A percentile compares a stretch with the other conserved stretches of the same genome.
phyloP scores from a whole-genome alignment of 2,797 vertebrate genomes.

The Urocyon cinereoargenteus region DNA sequence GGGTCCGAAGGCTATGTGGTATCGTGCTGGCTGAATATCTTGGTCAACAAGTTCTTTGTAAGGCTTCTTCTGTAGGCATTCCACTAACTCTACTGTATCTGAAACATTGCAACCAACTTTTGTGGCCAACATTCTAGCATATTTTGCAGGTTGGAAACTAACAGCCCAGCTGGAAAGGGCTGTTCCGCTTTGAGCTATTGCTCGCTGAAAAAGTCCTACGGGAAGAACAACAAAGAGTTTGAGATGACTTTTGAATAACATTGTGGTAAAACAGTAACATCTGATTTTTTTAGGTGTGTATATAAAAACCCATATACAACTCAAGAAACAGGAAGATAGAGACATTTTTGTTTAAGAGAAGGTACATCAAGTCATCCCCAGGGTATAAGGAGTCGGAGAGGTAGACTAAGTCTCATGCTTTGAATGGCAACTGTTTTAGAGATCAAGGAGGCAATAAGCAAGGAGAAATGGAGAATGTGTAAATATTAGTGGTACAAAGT shows the following conservation, averaged over 20 bases:
- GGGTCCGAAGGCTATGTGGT: constrained; percentile 99
- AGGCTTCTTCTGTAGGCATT: constrained; percentile 98
- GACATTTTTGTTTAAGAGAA: constrained; percentile 64
- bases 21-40: constrained; percentile 98
- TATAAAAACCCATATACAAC: constrained; percentile 61
- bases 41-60: constrained; percentile 99
- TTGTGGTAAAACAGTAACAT: constrained; percentile 37
- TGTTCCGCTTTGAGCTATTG: constrained; percentile 98
- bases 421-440: background rate
- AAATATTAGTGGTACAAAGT: background rate
- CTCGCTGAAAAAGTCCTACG: constrained; percentile 98
- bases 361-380: constrained; percentile 66
- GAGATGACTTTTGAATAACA: constrained; percentile 80
- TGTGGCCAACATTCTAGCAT: constrained; percentile 96
- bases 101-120: constrained; percentile 99
- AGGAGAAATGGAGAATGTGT: background rate
- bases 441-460: background rate
- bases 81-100: constrained; percentile 97
- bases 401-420: background rate
- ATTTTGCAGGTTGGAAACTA: constrained; percentile 99
- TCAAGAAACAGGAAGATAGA: constrained; percentile 64
- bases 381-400: constrained; percentile 59
- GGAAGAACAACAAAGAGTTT: constrained; percentile 84
- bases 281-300: constrained; percentile 62
- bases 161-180: constrained; percentile 99